A percentile compares a stretch with the other conserved stretches of the same genome.
phyloP scores from a whole-genome alignment of 2,797 vertebrate species.

The Botia almorhae region DNA sequence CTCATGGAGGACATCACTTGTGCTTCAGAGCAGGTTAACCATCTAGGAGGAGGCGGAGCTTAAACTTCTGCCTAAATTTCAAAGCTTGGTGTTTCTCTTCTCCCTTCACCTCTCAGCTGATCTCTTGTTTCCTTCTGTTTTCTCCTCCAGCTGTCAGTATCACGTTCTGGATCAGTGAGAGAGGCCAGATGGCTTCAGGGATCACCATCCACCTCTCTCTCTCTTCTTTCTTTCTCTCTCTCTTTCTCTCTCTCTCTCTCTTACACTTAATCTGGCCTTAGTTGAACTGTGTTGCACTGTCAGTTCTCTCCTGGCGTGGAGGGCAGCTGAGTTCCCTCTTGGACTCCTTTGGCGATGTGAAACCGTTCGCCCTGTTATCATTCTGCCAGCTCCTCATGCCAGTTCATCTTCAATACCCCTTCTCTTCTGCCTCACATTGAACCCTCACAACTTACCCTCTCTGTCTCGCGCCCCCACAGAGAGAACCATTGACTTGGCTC shows the following conservation, averaged over 20 bases:
- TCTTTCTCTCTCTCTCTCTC: background rate
- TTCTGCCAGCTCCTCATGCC: slow-evolving; percentile 44
- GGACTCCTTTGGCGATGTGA: slow-evolving; percentile 65
- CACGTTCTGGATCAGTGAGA: slow-evolving; percentile 78
- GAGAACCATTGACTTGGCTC: slow-evolving; percentile 29
- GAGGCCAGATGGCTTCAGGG: slow-evolving; percentile 75
- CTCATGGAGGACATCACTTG: background rate
- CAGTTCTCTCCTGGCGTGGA: slow-evolving; percentile 65
- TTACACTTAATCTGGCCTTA: slow-evolving; percentile 14
- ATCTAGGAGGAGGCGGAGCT: background rate
- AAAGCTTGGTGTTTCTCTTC: slow-evolving; percentile 44
- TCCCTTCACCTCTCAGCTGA: slow-evolving; percentile 46
- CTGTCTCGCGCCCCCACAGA: slow-evolving; percentile 43
- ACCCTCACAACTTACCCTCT: slow-evolving; percentile 31
- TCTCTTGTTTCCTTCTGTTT: slow-evolving; percentile 59
- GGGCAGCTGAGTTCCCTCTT: slow-evolving; percentile 64
- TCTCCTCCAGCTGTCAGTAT: slow-evolving; percentile 74
- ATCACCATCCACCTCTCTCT: slow-evolving; percentile 12
- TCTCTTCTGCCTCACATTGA: slow-evolving; percentile 48
- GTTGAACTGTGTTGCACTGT: slow-evolving; percentile 57
- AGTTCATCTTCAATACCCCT: slow-evolving; percentile 48
- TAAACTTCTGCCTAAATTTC: background rate
- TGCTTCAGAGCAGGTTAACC: background rate
- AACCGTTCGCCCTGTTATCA: slow-evolving; percentile 51
- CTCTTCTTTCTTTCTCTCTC: slow-evolving; percentile 23